These are phyloP conservation scores for Lampris megalopsis DNA, from an alignment of 2,113 vertebrate genomes.

Conservation along the genomic window DNA sequence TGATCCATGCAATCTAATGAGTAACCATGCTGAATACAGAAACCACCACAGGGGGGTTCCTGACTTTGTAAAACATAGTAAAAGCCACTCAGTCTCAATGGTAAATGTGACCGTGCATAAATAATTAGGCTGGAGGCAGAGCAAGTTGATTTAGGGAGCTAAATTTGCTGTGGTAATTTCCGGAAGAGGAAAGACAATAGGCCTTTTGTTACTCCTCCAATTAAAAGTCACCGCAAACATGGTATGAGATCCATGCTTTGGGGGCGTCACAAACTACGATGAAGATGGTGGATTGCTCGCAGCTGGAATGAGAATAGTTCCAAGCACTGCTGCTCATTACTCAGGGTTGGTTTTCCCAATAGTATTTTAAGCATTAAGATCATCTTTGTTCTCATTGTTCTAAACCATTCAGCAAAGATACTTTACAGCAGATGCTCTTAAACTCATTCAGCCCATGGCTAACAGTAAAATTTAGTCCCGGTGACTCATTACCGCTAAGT, in stretches of 20 bases:
- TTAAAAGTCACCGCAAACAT: constrained; percentile 52
- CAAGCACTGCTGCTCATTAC: neutral
- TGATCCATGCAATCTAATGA: constrained; percentile 65
- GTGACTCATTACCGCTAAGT: neutral
- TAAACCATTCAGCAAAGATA: neutral
- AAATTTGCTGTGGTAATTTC: constrained; percentile 43
- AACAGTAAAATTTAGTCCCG: neutral
- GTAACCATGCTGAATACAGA: constrained; percentile 53
- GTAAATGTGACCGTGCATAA: constrained; percentile 37
- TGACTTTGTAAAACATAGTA: constrained; percentile 61
- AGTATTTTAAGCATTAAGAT: neutral
- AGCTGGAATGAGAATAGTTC: constrained; percentile 14
- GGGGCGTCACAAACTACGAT: constrained; percentile 10
- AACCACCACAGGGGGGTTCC: constrained; percentile 42
- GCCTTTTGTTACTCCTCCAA: constrained; percentile 56
- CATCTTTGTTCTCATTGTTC: neutral
- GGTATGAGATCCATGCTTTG: constrained; percentile 30
- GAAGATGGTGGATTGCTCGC: constrained; percentile 31
- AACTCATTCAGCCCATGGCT: neutral
- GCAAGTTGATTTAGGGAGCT: constrained; percentile 33
- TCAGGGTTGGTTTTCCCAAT: neutral
- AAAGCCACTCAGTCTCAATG: constrained; percentile 43
- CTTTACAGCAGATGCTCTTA: neutral
- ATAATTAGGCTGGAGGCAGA: constrained; percentile 47
- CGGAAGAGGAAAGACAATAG: constrained; percentile 39